Base-by-base conservation (phyloP, 2,888 invertebrate species). In the Melieria picta region DNA sequence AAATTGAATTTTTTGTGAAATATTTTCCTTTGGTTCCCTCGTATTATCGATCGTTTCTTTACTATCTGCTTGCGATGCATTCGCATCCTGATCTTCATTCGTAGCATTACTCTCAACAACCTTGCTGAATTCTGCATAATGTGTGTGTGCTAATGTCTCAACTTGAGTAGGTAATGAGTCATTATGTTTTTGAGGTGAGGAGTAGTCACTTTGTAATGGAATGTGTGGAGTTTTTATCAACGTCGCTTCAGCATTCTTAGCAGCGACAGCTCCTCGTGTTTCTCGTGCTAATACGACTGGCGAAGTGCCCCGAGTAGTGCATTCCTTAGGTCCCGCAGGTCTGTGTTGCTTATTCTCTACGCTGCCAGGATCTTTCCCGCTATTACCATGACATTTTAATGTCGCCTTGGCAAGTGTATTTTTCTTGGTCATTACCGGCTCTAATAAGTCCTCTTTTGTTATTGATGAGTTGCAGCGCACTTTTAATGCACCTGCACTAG, bases 1-100 rank as follows among this genome's bases (percentile, higher is more conserved):
- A 86, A 93, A 94, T 83, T 93, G 91, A 1, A 95, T 94, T 79
- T 91, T 91, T 71, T 91, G 89, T 0, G 93, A 79, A 5, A 85
- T 91, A 72, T 91, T 91, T 74, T 88, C 89, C 56, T 89, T 88
- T 4, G 75, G 77, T 4, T 75, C 75, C n/a, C 55, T 74, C 52
- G 76, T 71, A 58, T 73, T 73, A 60, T 74, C 74, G 4, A 72
- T 55, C n/a, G 50, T 70, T 5, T 45, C 75, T 58, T 57, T 73
- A 3, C 6, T 3, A 42, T 69, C 58, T 11, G 48, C 13, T 43
- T 30, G 30, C 7, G 48, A 5, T 6, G 7, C 57, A 4, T 58
- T 42, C 9, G 42, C 13, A 30, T 48, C 10, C 10, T 63, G 11
- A 43, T 7, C 6, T 1, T 64, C 10, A 43, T 11, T 57, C 4